A percentile compares a stretch with the other conserved stretches of the same genome.
These are phyloP conservation scores for Notolabrus celidotus DNA, from an alignment of 2,797 vertebrate genomes.

Conservation along the genomic window DNA sequence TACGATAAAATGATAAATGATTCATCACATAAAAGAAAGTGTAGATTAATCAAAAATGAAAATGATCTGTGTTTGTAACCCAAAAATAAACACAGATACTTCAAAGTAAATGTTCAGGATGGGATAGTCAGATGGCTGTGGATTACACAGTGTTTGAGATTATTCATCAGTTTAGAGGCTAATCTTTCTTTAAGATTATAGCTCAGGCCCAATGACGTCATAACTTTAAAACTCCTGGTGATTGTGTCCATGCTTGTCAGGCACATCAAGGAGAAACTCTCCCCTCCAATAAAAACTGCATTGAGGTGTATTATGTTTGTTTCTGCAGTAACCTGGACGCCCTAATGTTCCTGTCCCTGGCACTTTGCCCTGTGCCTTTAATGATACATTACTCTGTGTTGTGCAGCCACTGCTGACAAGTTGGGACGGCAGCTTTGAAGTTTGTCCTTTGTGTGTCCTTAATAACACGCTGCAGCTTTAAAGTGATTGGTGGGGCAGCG, in stretches of 20 bases:
- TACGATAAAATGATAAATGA: too few species aligned
- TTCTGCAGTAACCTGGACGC: conserved; percentile 41
- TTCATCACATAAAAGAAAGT: too few species aligned
- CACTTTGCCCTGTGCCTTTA: conserved; percentile 48
- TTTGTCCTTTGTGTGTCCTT: conserved; percentile 70
- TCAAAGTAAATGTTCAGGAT: too few species aligned
- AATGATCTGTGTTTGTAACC: neutral
- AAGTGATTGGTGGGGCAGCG: conserved; percentile 32
- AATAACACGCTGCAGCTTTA: conserved; percentile 49
- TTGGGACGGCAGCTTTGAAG: conserved; percentile 57
- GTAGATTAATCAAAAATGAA: neutral
- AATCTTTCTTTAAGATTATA: too few species aligned
- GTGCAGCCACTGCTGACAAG: conserved; percentile 56
- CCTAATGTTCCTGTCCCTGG: conserved; percentile 53
- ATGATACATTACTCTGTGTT: conserved; percentile 56
- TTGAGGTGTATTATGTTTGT: conserved; percentile 7
- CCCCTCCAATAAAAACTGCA: conserved; percentile 24
- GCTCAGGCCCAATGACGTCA: too few species aligned
- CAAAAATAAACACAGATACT: too few species aligned
- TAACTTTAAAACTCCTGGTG: neutral
- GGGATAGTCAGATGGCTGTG: too few species aligned
- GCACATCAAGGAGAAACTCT: conserved; percentile 30
- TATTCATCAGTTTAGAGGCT: too few species aligned
- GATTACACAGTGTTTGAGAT: too few species aligned
- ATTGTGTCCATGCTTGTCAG: neutral